These are phyloP conservation scores for Parazoanthus swiftii DNA, from an alignment of 92 coral and sea anemone genomes.

Conservation along the genomic window DNA sequence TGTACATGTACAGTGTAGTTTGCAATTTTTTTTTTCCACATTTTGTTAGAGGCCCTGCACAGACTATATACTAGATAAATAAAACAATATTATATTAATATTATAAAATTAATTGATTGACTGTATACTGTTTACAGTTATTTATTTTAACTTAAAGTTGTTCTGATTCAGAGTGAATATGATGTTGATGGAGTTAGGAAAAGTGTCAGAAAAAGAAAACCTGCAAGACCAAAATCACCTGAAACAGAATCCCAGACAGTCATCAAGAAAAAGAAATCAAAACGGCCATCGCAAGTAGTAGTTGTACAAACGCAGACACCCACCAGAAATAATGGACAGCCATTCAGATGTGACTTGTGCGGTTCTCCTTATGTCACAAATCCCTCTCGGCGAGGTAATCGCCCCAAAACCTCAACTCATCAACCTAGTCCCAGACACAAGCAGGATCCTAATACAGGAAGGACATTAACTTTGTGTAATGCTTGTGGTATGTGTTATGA, in stretches of 20 bases:
- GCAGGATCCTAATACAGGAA: constrained; percentile 86
- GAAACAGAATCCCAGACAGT: constrained; percentile 55
- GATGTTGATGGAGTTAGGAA: constrained; percentile 65
- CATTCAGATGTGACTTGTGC: constrained; percentile 96
- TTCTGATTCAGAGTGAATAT: constrained; percentile 32
- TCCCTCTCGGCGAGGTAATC: constrained; percentile 95
- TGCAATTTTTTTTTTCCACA: no score
- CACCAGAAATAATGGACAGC: constrained; percentile 55
- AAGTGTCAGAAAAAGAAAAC: constrained; percentile 84
- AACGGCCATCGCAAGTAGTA: constrained; percentile 53
- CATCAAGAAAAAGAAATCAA: constrained; percentile 68
- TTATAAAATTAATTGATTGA: no score
- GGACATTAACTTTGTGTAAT: constrained; percentile 89
- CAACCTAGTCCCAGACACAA: constrained; percentile 97
- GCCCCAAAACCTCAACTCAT: constrained; percentile 80
- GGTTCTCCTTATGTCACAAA: constrained; percentile 93
- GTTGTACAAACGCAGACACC: constrained; percentile 51
- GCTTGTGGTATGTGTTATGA: constrained; percentile 86
- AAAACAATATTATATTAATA: no score
- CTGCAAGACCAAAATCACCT: constrained; percentile 71
- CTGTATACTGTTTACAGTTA: no score
- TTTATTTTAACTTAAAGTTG: neutral
- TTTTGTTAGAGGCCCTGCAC: no score
- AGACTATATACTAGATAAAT: no score
- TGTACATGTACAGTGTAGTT: no score